Conservation (phyloP, 1,140 invertebrate species). For the Magallana gigas region DNA sequence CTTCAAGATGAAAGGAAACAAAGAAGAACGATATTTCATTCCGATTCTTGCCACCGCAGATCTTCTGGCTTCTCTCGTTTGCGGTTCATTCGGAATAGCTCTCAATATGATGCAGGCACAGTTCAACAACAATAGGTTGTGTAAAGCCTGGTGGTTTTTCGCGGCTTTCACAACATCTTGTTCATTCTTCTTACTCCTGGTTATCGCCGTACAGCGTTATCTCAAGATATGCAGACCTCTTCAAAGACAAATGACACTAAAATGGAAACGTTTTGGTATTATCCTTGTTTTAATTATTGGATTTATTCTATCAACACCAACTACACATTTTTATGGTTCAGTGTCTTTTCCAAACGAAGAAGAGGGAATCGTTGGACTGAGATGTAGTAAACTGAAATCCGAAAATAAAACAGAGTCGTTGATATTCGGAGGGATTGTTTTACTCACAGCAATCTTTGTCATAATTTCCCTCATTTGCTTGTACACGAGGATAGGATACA, state of each 20-base stretch:
- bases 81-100: conserved; percentile 38
- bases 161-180: conserved; percentile 39
- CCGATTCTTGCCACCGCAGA: conserved; percentile 41
- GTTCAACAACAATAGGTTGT: conserved; percentile 39
- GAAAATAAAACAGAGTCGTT: conserved; percentile 19
- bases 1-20: conserved; percentile 24
- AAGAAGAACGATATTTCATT: conserved; percentile 47
- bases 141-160: conserved; percentile 42
- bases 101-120: conserved; percentile 35
- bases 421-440: conserved; percentile 19
- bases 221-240: conserved; percentile 32
- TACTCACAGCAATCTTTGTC: neutral
- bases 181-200: conserved; percentile 23
- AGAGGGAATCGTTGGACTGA: neutral
- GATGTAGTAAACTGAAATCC: conserved; percentile 25
- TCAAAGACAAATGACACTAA: conserved; percentile 29
- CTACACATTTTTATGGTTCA: conserved; percentile 31
- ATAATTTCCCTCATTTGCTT: conserved; percentile 23
- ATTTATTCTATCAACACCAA: neutral
- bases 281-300: neutral
- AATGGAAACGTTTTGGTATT: conserved; percentile 32
- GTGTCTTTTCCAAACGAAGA: neutral
- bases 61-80: conserved; percentile 14
- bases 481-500: conserved; percentile 38
- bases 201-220: conserved; percentile 48